These are phyloP conservation scores for Noctua fimbriata DNA, from an alignment of 2,888 invertebrate species.

Conservation along the genomic window DNA sequence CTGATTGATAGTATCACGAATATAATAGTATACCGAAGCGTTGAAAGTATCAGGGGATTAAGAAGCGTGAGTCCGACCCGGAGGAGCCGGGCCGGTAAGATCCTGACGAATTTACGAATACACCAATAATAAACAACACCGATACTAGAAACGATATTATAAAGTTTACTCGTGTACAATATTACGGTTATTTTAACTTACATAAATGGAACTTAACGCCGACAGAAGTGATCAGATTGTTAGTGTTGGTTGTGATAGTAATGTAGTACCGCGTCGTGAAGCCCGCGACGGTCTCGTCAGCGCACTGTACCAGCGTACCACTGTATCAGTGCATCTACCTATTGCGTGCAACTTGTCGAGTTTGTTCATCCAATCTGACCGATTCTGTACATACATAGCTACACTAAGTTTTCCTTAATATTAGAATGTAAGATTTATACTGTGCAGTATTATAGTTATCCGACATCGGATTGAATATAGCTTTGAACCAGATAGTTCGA, in stretches of 20 bases:
- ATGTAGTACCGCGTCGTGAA: slow-evolving; percentile 32
- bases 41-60: slow-evolving; percentile 48
- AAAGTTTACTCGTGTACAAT: slow-evolving; percentile 71
- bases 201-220: slow-evolving; percentile 71
- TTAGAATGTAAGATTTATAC: slow-evolving; percentile 80
- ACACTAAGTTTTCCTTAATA: slow-evolving; percentile 81
- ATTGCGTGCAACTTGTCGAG: slow-evolving; percentile 23
- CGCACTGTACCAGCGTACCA: slow-evolving; percentile 2
- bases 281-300: slow-evolving; percentile 29
- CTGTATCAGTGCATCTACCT: neutral
- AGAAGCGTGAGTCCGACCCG: slow-evolving; percentile 46
- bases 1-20: slow-evolving; percentile 44
- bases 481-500: slow-evolving; percentile 69
- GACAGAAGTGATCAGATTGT: slow-evolving; percentile 80
- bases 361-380: slow-evolving; percentile 75
- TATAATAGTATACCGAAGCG: slow-evolving; percentile 48
- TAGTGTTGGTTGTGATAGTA: slow-evolving; percentile 38
- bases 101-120: slow-evolving; percentile 73
- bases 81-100: slow-evolving; percentile 44
- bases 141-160: slow-evolving; percentile 76
- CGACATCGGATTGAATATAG: slow-evolving; percentile 70
- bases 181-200: slow-evolving; percentile 78
- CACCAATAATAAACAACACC: slow-evolving; percentile 78
- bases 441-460: slow-evolving; percentile 78
- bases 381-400: slow-evolving; percentile 76